A percentile compares a stretch with the other conserved stretches of the same genome.
phyloP scores from a whole-genome alignment of 1,140 invertebrate species.

The Apolygus lucorum region DNA sequence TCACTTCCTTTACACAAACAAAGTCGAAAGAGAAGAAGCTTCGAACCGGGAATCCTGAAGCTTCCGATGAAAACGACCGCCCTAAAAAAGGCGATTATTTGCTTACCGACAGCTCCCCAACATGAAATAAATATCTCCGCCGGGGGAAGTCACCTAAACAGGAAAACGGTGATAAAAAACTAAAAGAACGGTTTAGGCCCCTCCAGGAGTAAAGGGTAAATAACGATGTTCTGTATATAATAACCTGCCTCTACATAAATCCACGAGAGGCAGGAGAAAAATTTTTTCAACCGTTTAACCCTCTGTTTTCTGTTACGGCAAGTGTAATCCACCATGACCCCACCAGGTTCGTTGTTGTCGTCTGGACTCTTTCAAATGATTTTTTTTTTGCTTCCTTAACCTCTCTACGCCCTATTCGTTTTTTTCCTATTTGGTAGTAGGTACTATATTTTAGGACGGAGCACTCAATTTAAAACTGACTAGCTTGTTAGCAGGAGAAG shows the following conservation, averaged over 20 bases:
- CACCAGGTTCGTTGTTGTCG: not conserved
- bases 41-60: no score
- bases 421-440: no score
- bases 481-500: not conserved
- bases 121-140: conserved; percentile 5
- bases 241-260: conserved; percentile 15
- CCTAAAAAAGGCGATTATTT: conserved; percentile 6
- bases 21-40: no score
- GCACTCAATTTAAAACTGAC: no score
- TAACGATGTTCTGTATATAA: conserved; percentile 9
- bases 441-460: no score
- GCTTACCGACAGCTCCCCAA: conserved; percentile 7
- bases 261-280: not conserved
- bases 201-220: not conserved
- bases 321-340: not conserved
- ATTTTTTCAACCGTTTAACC: not conserved
- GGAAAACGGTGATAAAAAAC: conserved; percentile 6
- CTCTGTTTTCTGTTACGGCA: not conserved
- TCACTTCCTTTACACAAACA: no score
- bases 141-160: conserved; percentile 12
- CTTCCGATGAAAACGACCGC: no score
- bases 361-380: conserved; percentile 1
- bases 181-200: not conserved
- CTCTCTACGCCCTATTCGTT: no score
- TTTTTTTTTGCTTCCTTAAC: not conserved